A percentile compares a stretch with the other conserved stretches of the same genome.
Evolutionary conservation across 2,113 vertebrate species (phyloP).

Genomic region (Rhabdornis inornatus): DNA sequence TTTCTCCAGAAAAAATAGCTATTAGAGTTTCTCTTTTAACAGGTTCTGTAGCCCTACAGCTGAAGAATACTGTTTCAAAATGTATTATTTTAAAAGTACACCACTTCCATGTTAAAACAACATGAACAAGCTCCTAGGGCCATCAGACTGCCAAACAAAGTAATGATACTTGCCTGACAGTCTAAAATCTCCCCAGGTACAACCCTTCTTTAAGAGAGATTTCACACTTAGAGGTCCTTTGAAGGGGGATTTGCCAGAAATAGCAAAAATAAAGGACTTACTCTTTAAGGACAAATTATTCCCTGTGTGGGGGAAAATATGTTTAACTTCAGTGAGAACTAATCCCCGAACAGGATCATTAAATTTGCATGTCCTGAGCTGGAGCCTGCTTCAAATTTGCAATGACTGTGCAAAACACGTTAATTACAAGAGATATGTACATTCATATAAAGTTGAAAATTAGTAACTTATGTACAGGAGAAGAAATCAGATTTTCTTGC

Average conservation of each 20-base stretch:
- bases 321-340: background rate
- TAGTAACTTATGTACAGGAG: background rate
- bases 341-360: background rate
- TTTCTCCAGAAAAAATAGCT: background rate
- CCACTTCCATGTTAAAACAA: background rate
- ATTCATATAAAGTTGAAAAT: background rate
- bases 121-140: background rate
- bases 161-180: background rate
- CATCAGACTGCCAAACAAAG: background rate
- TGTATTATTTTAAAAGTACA: background rate
- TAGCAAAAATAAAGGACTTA: background rate
- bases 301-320: background rate
- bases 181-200: background rate
- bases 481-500: conserved; percentile 57
- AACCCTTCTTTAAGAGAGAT: background rate
- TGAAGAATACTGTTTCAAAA: background rate
- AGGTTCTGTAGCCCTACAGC: background rate
- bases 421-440: conserved; percentile 63
- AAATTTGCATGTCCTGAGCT: background rate
- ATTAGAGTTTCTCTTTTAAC: background rate
- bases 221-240: background rate
- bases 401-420: background rate
- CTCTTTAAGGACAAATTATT: background rate
- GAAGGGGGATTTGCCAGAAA: background rate
- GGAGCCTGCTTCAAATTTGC: background rate